phyloP scores from a whole-genome alignment of 2,113 vertebrate genomes.

The Girardinichthys multiradiatus region DNA sequence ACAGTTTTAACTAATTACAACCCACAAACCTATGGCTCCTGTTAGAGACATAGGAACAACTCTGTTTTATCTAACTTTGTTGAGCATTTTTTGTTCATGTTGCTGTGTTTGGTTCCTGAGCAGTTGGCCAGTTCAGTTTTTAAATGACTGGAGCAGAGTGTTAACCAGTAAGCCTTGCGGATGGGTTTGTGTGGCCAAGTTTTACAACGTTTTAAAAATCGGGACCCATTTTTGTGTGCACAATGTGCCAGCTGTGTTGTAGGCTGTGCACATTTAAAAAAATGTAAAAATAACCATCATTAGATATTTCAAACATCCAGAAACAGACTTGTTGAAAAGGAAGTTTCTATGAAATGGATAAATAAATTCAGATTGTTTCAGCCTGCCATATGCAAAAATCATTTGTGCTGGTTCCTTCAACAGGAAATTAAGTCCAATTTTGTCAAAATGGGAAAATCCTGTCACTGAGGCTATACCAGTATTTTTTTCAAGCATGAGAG shows the following conservation, averaged over 20 bases:
- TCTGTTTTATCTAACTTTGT: too few species aligned
- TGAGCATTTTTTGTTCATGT: too few species aligned
- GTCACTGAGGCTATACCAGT: neutral
- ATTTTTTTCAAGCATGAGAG: neutral
- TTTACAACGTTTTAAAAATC: too few species aligned
- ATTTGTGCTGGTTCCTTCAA: neutral
- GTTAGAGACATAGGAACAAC: neutral
- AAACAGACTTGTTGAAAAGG: too few species aligned
- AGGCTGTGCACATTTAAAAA: neutral
- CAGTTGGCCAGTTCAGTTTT: too few species aligned
- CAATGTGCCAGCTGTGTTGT: too few species aligned
- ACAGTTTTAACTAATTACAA: neutral
- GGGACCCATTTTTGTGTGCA: too few species aligned
- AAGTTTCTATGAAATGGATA: neutral
- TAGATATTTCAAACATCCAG: too few species aligned
- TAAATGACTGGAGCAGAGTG: neutral
- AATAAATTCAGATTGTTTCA: neutral
- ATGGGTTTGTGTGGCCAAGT: too few species aligned
- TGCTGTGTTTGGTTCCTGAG: too few species aligned
- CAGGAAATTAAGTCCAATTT: neutral
- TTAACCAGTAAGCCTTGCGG: neutral
- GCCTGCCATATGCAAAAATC: neutral
- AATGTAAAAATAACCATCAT: neutral
- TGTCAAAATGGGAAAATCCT: neutral
- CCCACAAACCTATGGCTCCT: neutral